Evolutionary conservation across 1,140 invertebrate species (phyloP).

Genomic region (Lepidurus arcticus): DNA sequence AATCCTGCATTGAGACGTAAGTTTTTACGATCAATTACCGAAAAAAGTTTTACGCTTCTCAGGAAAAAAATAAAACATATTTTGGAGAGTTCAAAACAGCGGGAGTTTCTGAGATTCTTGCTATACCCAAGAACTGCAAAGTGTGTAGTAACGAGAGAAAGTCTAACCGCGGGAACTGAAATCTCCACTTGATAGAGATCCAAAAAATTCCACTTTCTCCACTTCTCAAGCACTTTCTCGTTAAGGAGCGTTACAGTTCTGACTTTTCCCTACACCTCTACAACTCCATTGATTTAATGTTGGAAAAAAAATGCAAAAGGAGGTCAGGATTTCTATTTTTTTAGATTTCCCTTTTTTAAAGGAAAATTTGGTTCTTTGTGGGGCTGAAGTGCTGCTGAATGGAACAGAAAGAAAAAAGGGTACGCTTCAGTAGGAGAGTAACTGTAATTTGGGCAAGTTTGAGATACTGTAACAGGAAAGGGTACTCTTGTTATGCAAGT

Average conservation of each 20-base stretch:
- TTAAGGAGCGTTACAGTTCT: background rate
- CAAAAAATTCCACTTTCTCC: slow-evolving; percentile 5
- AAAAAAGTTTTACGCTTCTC: too few relatives aligned
- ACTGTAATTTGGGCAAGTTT: too few relatives aligned
- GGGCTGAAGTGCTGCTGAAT: background rate
- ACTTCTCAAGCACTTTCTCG: background rate
- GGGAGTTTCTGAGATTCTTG: too few relatives aligned
- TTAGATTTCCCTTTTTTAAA: background rate
- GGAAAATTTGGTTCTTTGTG: background rate
- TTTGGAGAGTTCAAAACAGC: too few relatives aligned
- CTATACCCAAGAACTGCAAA: background rate
- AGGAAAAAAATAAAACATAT: too few relatives aligned
- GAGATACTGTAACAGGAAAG: too few relatives aligned
- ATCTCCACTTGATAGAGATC: background rate
- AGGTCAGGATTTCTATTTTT: slow-evolving; percentile 19
- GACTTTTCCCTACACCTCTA: background rate
- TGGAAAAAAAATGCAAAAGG: background rate
- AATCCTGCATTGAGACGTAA: background rate
- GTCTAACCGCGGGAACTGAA: slow-evolving; percentile 1
- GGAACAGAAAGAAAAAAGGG: background rate
- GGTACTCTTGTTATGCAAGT: too few relatives aligned
- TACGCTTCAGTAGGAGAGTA: background rate
- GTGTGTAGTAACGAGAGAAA: background rate
- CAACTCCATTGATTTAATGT: background rate
- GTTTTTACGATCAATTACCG: background rate